Evolutionary conservation across 2,113 vertebrate species (phyloP).

Genomic region (Stomatorhinus ivindoensis): DNA sequence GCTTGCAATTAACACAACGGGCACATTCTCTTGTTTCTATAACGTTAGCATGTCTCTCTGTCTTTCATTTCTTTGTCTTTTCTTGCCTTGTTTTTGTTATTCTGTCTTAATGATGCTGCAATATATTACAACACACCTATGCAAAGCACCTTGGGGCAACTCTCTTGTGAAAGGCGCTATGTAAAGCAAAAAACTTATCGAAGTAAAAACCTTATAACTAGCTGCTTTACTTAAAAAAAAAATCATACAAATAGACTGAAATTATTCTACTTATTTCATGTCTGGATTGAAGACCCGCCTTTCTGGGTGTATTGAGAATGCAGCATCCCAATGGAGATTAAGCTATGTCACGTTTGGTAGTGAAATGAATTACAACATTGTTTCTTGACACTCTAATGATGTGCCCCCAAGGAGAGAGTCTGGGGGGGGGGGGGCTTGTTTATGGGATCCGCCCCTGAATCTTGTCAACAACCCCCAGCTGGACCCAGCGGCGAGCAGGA

Average conservation of each 20-base stretch:
- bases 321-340: not conserved
- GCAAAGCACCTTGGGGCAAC: not conserved
- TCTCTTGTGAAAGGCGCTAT: not conserved
- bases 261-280: not conserved
- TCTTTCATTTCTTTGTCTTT: not conserved
- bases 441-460: not conserved
- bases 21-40: not conserved
- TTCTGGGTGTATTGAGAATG: not conserved
- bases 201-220: not conserved
- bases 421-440: not conserved
- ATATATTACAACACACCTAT: not conserved
- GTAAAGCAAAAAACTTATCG: not conserved
- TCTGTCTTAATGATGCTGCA: not conserved
- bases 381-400: not conserved
- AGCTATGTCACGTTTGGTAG: not conserved
- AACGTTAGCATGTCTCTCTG: not conserved
- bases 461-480: not conserved
- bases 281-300: not conserved
- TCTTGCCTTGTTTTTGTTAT: not conserved
- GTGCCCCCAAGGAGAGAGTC: not conserved
- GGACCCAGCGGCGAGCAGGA: not conserved
- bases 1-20: not conserved
- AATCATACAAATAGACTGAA: not conserved
- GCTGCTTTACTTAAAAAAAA: not conserved
- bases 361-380: not conserved